Conservation (phyloP, 2,888 invertebrate genomes). For the Lepidonotus clava region DNA sequence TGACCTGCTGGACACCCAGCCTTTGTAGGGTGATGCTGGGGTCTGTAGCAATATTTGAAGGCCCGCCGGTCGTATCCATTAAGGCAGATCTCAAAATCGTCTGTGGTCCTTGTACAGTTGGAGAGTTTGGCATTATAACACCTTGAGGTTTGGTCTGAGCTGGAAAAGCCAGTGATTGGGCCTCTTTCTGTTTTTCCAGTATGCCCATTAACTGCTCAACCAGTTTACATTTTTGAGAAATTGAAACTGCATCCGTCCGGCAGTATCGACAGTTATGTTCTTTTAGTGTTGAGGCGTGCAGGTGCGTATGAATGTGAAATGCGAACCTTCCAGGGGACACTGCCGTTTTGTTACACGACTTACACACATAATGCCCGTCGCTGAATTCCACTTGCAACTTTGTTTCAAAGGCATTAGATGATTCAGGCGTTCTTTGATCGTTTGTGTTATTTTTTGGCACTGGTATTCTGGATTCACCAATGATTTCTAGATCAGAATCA, state of each 20-base stretch:
- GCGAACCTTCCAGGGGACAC: background rate
- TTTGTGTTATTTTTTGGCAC: background rate
- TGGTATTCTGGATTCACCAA: background rate
- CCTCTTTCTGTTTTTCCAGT: slow-evolving; percentile 5
- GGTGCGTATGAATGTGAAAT: background rate
- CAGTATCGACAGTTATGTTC: slow-evolving; percentile 5
- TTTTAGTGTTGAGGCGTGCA: background rate
- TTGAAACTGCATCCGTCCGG: background rate
- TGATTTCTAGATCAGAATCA: slow-evolving; percentile 32
- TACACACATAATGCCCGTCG: background rate
- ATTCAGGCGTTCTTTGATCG: background rate
- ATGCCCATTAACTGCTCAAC: background rate
- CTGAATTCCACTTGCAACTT: background rate
- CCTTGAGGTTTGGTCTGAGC: background rate
- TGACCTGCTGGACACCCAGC: too few relatives aligned
- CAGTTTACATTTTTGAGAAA: background rate
- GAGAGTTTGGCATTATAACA: background rate
- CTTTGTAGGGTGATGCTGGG: too few relatives aligned
- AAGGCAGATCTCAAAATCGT: too few relatives aligned
- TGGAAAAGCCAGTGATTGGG: background rate
- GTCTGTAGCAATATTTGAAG: too few relatives aligned
- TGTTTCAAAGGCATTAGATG: background rate
- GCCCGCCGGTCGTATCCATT: too few relatives aligned
- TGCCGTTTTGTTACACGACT: background rate
- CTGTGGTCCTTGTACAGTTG: too few relatives aligned